These are phyloP conservation scores for Cygnus buccinator DNA, from an alignment of 2,113 vertebrate species.

Conservation along the genomic window DNA sequence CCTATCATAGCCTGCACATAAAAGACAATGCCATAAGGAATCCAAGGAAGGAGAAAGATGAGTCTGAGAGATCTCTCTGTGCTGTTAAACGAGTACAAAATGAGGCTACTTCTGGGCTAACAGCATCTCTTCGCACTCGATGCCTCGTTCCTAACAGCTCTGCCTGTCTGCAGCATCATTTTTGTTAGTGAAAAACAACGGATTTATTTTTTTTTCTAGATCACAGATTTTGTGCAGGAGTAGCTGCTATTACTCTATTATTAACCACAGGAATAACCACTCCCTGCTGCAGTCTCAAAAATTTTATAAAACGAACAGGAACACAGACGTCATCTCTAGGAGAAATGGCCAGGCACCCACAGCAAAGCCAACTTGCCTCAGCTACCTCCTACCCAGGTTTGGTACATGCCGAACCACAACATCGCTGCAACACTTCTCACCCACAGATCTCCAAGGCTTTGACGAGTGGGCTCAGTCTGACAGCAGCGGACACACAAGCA, in stretches of 20 bases:
- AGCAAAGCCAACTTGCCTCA: background rate
- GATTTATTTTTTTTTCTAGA: background rate
- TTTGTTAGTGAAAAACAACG: background rate
- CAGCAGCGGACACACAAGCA: background rate
- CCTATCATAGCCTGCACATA: background rate
- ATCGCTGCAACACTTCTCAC: background rate
- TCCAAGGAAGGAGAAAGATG: background rate
- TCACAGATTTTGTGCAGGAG: background rate
- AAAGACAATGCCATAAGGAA: background rate
- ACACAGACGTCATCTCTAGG: background rate
- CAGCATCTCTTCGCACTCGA: background rate
- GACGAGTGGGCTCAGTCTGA: background rate
- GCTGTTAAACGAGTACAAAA: background rate
- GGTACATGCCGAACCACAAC: background rate
- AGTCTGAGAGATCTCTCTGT: background rate
- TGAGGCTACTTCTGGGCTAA: background rate
- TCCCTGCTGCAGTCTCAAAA: background rate
- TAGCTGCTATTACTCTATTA: background rate
- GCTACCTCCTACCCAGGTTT: background rate
- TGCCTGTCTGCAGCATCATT: background rate
- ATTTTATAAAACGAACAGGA: background rate
- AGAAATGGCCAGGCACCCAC: background rate
- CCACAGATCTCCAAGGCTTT: background rate
- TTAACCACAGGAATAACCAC: background rate
- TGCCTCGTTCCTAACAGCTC: background rate